Conservation (phyloP, 1,140 invertebrate species). For the Polyergus mexicanus region DNA sequence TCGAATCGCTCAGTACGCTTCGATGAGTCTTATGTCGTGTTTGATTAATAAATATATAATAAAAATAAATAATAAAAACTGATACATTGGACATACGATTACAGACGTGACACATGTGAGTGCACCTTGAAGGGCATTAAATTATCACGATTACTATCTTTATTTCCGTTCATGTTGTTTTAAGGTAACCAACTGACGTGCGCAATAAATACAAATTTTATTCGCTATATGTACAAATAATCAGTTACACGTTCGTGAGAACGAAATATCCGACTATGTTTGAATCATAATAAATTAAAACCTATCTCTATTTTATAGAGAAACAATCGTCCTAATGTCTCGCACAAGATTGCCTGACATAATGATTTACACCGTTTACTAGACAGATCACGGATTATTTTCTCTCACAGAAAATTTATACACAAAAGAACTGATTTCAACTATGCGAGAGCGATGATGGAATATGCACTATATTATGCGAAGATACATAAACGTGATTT, state of each 20-base stretch:
- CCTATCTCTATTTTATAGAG: background rate
- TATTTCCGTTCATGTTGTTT: background rate
- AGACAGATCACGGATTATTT: background rate
- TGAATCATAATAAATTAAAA: background rate
- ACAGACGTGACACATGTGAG: background rate
- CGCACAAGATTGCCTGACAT: background rate
- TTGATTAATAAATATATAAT: background rate
- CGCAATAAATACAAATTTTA: slow-evolving; percentile 57
- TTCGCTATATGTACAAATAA: slow-evolving; percentile 37
- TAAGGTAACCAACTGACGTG: slow-evolving; percentile 12
- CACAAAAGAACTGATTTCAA: slow-evolving; percentile 1
- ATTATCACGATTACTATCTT: background rate
- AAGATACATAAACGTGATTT: slow-evolving; percentile 15
- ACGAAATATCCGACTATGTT: background rate
- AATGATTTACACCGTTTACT: background rate
- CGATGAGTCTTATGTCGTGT: background rate
- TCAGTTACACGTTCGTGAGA: slow-evolving; percentile 16
- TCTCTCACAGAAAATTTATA: background rate
- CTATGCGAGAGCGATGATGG: background rate
- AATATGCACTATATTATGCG: background rate
- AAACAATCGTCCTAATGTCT: background rate
- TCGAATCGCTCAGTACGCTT: slow-evolving; percentile 22
- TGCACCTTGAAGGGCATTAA: background rate
- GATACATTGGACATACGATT: slow-evolving; percentile 13
- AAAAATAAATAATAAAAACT: background rate